Base-by-base conservation (phyloP, 1,140 invertebrate species). In the Brachionus rubens region DNA sequence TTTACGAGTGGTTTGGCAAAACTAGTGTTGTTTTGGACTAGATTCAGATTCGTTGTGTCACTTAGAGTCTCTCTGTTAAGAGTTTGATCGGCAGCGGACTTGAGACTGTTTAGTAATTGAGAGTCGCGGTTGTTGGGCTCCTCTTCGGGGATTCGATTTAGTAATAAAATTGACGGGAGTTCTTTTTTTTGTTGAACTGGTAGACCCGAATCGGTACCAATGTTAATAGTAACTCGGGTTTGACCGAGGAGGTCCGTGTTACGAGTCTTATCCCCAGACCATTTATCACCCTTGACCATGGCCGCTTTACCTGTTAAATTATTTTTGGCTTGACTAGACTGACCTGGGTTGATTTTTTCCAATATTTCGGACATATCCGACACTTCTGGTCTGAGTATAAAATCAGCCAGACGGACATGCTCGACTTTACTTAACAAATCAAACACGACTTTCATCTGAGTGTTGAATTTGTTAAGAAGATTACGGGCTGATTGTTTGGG, bases 221-320 rank as follows among this genome's bases (percentile, higher is more conserved):
- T 50, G 46, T 72, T 72, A 46, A 72, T 33, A 30, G 68, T 50
- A 26, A 72, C 50, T 24, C 68, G 43, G 3, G 68, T 72, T 24
- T 72, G 46, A 19, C 68, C 68, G 12, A 72, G 46, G 12, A 72
- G 33, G 46, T 72, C 68, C 5, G 30, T 36, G 21, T 72, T 72
- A 10, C 68, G 19, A n/a, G 68, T 72, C 36, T 54, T 72, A 33
- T 72, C 68, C 9, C 68, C 68, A 1, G 46, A 50, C 68, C 68
- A 72, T 24, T 50, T 72, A 24, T 72, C 68, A 0, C 14, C 19
- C 12, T 72, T 72, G 36, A 43, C 10, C 40, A 46, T 65, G 3
- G 59, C 59, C 36, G 59, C 7, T 19, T 36, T 24, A n/a, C 59
- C 59, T 10, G 2, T 46, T 7, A 6, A 0, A 9, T 9, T 9